Percentiles rank a stretch among this genome's conserved stretches.
Evolutionary conservation across 2,113 vertebrate species (phyloP).

Genomic region (Austrofundulus limnaeus): DNA sequence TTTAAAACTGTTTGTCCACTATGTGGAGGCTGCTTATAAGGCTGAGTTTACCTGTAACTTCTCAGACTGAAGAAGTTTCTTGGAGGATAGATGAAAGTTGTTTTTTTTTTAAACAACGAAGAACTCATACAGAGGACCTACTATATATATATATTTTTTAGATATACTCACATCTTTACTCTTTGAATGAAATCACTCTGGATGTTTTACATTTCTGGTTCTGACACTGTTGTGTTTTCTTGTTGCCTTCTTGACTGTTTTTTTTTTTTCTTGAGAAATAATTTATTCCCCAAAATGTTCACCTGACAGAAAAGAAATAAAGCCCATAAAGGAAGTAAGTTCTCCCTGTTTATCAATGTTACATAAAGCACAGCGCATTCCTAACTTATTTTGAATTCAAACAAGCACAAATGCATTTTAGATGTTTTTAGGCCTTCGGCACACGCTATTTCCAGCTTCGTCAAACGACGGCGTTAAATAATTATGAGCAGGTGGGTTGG

Average conservation of each 20-base stretch:
- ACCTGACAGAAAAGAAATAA: not conserved
- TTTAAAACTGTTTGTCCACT: no score
- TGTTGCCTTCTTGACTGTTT: not conserved
- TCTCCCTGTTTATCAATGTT: constrained; percentile 23
- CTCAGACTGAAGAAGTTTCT: no score
- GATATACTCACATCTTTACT: no score
- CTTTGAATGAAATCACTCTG: no score
- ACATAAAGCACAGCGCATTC: constrained; percentile 19
- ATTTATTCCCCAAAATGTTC: not conserved
- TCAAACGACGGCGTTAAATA: constrained; percentile 49
- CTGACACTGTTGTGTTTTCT: not conserved
- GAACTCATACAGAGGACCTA: no score
- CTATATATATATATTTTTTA: no score
- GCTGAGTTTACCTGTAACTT: no score
- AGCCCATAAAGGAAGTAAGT: not conserved
- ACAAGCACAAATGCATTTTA: constrained; percentile 55
- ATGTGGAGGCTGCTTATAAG: no score
- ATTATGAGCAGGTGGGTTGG: constrained; percentile 57
- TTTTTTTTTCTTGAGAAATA: constrained; percentile 3
- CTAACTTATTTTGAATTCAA: constrained; percentile 27
- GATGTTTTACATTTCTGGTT: not conserved
- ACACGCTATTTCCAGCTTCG: constrained; percentile 36
- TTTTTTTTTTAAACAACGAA: no score
- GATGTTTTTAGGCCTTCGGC: constrained; percentile 36
- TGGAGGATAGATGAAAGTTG: no score